A percentile compares a stretch with the other conserved stretches of the same genome.
phyloP scores from a whole-genome alignment of 2,888 invertebrate genomes.

The Drosophila koepferae region DNA sequence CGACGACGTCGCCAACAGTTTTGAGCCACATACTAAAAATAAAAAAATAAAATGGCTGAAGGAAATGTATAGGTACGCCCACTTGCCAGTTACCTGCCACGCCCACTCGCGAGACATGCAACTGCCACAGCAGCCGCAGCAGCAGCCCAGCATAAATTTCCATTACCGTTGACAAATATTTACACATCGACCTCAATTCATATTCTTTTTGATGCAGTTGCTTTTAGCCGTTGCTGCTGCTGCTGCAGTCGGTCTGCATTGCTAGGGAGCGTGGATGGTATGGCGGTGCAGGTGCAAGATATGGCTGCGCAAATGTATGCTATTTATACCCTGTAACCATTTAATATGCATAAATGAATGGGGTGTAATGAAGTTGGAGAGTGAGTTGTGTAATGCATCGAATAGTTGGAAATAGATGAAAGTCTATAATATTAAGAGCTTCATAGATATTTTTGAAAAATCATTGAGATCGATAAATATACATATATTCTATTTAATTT shows the following conservation, averaged over 20 bases:
- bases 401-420: background rate
- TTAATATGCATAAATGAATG: too few relatives aligned
- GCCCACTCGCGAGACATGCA: conserved; percentile 37
- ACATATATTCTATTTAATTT: background rate
- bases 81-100: conserved; percentile 17
- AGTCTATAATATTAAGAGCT: too few relatives aligned
- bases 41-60: conserved; percentile 7
- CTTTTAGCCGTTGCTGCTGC: conserved; percentile 65
- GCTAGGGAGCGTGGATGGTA: background rate
- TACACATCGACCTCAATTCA: conserved; percentile 83
- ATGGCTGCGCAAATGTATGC: conserved; percentile 14
- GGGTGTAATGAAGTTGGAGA: background rate
- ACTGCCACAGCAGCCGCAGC: conserved; percentile 32
- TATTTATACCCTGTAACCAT: conserved; percentile 26
- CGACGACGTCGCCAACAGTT: conserved; percentile 49
- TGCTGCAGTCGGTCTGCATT: conserved; percentile 25
- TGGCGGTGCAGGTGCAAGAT: conserved; percentile 1
- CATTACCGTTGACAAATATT: conserved; percentile 83
- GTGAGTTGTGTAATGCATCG: background rate
- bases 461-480: background rate
- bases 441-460: background rate
- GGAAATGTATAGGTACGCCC: conserved; percentile 41
- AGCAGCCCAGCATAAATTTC: conserved; percentile 79
- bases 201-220: conserved; percentile 80
- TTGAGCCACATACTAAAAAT: conserved; percentile 24